Percentiles rank a stretch among this genome's conserved stretches.
Conservation (phyloP, 2,113 vertebrate genomes). For the Sturnira hondurensis region DNA sequence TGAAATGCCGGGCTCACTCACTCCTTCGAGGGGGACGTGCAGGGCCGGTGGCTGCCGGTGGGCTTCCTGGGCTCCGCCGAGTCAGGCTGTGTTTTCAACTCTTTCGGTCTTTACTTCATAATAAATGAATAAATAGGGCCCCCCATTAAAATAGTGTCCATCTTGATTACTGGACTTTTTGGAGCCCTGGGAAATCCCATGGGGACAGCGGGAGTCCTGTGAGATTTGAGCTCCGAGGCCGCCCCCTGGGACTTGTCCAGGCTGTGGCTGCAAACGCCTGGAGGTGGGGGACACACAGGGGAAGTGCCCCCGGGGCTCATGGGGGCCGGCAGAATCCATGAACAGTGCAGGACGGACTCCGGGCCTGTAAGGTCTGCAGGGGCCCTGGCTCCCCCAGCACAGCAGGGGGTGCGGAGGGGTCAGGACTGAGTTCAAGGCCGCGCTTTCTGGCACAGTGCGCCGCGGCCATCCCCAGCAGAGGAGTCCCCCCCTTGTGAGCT, state of each 20-base stretch:
- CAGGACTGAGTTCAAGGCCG: no score
- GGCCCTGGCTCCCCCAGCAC: background rate
- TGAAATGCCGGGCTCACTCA: no score
- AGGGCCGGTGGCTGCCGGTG: no score
- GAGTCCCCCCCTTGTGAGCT: no score
- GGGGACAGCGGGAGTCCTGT: background rate
- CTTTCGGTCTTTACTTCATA: no score
- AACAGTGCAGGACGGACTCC: background rate
- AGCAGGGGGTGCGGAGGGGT: background rate
- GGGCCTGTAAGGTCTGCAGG: background rate
- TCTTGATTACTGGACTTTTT: background rate
- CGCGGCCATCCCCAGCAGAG: fast-evolving
- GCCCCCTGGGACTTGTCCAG: background rate
- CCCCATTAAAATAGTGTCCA: background rate
- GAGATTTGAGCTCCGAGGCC: background rate
- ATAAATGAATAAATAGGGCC: no score
- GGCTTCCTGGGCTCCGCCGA: no score
- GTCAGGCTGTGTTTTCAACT: no score
- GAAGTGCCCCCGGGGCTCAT: background rate
- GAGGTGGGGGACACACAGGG: background rate
- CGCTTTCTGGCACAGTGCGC: background rate
- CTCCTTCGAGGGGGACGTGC: no score
- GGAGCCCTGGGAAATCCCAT: fast-evolving
- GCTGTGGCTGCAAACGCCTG: background rate
- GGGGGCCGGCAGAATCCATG: background rate